Percentiles rank a stretch among this genome's conserved stretches.
Evolutionary conservation across 2,797 vertebrate genomes (phyloP).

Genomic region (Antennarius maculatus): DNA sequence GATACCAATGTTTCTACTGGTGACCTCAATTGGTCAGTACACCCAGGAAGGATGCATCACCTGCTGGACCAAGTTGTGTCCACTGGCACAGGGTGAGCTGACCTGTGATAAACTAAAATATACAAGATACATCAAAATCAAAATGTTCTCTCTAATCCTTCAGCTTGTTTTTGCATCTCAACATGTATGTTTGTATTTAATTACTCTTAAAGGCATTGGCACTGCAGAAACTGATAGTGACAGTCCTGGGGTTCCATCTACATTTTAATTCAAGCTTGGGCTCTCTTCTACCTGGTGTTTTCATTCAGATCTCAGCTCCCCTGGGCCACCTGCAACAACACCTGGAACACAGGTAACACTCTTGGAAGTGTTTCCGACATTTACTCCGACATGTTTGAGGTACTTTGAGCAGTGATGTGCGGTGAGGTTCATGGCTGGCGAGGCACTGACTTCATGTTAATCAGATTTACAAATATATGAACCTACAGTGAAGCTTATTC

Average conservation of each 20-base stretch:
- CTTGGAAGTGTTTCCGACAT: background rate
- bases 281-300: constrained; percentile 64
- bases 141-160: no score
- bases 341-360: constrained; percentile 66
- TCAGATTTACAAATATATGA: no score
- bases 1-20: background rate
- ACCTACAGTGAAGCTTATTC: no score
- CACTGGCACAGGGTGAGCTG: background rate
- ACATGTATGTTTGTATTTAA: background rate
- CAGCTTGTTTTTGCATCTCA: no score
- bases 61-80: constrained; percentile 4
- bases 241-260: constrained; percentile 55
- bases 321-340: constrained; percentile 67
- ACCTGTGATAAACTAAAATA: background rate
- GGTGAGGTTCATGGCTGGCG: no score
- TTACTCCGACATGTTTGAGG: background rate
- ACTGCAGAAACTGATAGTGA: constrained; percentile 49
- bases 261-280: constrained; percentile 61
- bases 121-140: no score
- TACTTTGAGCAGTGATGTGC: no score
- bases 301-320: constrained; percentile 64
- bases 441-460: no score
- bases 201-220: constrained; percentile 40
- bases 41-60: constrained; percentile 4
- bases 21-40: background rate